Evolutionary conservation across 2,113 vertebrate species (phyloP), one percentile per base, ranked within the genome.

Genomic region (Cynopterus brachyotis): DNA sequence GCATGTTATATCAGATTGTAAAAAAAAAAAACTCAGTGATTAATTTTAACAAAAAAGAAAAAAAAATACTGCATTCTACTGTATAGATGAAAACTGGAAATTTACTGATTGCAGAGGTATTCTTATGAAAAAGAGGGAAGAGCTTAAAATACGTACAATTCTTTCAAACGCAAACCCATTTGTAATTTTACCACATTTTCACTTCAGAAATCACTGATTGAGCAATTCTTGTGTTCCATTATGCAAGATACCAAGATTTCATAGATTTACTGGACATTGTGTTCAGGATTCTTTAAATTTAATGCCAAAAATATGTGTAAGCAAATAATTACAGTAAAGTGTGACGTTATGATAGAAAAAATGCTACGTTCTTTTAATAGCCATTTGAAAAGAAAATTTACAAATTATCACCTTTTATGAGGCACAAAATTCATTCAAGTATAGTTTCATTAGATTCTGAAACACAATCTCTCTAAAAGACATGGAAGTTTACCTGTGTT

Each of bases 401-500:
- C 4, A 95, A 50, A 82, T 72, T 88, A 57, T 84, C 32, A 45
- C 59, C 30, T 73, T 92, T 95, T 72, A 78, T 35, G 12, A 67
- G 16, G 19, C 55, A 87, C 4, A 87, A 80, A 84, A 91, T 60
- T 70, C 45, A 26, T 50, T 40, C 47, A 62, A 66, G 26, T 24
- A 78, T 5, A 80, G 24, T 90, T 87, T 50, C 55, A 92, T 28
- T 69, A 83, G 57, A 26, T 84, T 94, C 81, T 72, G 64, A 53
- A 90, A 91, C 19, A 73, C 3, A 37, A 37, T 76, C 66, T 89
- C 55, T 87, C 32, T 76, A n/a, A 84, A 66, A 89, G 64, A 82
- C 80, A 64, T 94, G 91, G 82, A 94, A 62, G 53, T 75, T 97
- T 97, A 99, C 98, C 98, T 98, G 97, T 45, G 35, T 79, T 94